Base-by-base conservation (phyloP, 2,797 vertebrate species). In the Sus cebifrons region DNA sequence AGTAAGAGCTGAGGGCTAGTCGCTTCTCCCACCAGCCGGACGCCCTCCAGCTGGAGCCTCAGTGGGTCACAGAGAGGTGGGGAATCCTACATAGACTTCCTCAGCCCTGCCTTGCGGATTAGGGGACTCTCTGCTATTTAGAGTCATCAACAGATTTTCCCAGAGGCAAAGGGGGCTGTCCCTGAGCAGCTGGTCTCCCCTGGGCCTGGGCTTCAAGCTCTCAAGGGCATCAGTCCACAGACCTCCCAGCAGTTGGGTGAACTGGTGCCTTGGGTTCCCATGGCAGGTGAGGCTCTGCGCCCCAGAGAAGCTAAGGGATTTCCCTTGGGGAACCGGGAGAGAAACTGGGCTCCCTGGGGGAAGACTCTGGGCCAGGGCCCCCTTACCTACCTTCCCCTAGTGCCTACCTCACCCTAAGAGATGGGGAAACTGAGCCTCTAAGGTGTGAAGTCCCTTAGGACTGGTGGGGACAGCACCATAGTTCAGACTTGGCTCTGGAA, bases 251-350 rank as follows among this genome's bases (percentile, higher is more conserved):
- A 21, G 67, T 58, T 40, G n/a, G 1, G 40, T 4, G 68, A 82
- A 64, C 25, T 21, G 44, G 2, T 21, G 6, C 9, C 0, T 2
- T 0, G 0, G 49, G 32, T 12, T 44, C 64, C 44, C 1, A 1
- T 32, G 10, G 6, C 3, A 0, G 40, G 16, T 0, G 25, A 62
- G 49, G 49, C 23, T 13, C 16, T 0, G 0, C 4, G 18, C 58
- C 78, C 54, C 29, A 29, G 2, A 6, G 32, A 77, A 70, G 17
- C 0, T 5, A 68, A 49, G 20, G 40, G 67, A 3, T 64, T 67
- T 6, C 64, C 18, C 58, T 40, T 3, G 3, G 14, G 40, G 36
- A 44, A 29, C 14, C 17, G 36, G 21, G 21, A 54, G 40, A 29
- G 36, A 14, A 86, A 16, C 14, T 11, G 77, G 20, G 62, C 13